A percentile compares a stretch with the other conserved stretches of the same genome.
phyloP scores from a whole-genome alignment of 2,113 vertebrate genomes.

The Strix aluco region DNA sequence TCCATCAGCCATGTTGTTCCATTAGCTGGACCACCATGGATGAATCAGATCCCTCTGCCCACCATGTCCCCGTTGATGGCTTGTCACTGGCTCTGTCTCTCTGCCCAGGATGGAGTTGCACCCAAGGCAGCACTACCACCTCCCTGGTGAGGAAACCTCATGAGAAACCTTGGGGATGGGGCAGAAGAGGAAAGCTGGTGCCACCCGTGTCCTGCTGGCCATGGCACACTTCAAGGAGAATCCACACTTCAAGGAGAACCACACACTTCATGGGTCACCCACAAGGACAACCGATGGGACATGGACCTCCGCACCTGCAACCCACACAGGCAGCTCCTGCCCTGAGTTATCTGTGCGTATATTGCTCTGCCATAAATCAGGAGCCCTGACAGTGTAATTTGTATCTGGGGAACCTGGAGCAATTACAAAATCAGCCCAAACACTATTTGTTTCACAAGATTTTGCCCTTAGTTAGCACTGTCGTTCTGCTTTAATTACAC shows the following conservation, averaged over 20 bases:
- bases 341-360: neutral
- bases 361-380: neutral
- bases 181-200: neutral
- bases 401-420: neutral
- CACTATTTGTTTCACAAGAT: constrained; percentile 26
- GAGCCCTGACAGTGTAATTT: constrained; percentile 23
- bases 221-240: neutral
- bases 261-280: neutral
- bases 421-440: constrained; percentile 51
- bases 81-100: neutral
- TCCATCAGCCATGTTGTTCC: neutral
- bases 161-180: neutral
- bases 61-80: accelerated
- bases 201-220: neutral
- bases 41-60: neutral
- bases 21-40: accelerated
- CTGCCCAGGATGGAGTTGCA: neutral
- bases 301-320: neutral
- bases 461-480: constrained; percentile 55
- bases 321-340: neutral
- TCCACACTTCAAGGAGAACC: neutral
- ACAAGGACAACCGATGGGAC: neutral
- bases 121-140: no score
- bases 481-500: constrained; percentile 44
- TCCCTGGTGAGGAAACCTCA: neutral